A percentile compares a stretch with the other conserved stretches of the same genome.
These are phyloP conservation scores for Molossus alvarezi DNA, from an alignment of 2,797 vertebrate genomes.

Conservation along the genomic window DNA sequence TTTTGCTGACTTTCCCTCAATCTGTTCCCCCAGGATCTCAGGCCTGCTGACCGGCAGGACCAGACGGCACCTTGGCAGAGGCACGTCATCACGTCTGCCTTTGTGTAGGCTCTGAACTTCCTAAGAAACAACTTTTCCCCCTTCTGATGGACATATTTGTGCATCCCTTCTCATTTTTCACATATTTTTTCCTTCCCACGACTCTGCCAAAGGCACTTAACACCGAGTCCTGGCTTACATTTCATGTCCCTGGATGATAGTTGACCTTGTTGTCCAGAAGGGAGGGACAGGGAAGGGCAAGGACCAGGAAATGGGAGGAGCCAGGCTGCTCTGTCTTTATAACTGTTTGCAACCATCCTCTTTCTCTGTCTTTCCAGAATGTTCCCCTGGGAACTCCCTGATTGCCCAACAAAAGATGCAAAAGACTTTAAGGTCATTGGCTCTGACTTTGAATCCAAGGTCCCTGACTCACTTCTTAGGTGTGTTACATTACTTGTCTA, in stretches of 20 bases:
- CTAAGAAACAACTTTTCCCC: background rate
- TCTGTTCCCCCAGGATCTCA: constrained; percentile 49
- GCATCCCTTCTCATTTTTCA: background rate
- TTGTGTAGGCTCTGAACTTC: background rate
- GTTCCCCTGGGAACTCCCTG: background rate
- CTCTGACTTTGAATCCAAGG: constrained; percentile 12
- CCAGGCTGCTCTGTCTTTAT: background rate
- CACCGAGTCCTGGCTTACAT: background rate
- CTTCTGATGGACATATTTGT: constrained; percentile 21
- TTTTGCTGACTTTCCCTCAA: constrained; percentile 74
- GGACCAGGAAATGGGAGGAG: background rate
- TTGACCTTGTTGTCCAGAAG: constrained; percentile 6
- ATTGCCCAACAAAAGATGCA: background rate
- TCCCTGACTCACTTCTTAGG: background rate
- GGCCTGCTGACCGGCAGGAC: constrained; percentile 74
- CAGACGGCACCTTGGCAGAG: constrained; percentile 75
- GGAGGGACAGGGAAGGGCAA: background rate
- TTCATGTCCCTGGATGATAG: constrained; percentile 26
- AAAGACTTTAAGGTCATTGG: background rate
- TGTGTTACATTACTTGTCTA: background rate
- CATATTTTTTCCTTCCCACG: constrained; percentile 6
- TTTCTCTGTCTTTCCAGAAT: constrained; percentile 18
- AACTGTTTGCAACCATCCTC: background rate
- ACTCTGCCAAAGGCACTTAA: constrained; percentile 4
- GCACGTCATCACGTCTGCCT: constrained; percentile 25